Percentiles rank a stretch among this genome's conserved stretches.
phyloP scores from a whole-genome alignment of 2,113 vertebrate species.

The Isurus oxyrinchus region DNA sequence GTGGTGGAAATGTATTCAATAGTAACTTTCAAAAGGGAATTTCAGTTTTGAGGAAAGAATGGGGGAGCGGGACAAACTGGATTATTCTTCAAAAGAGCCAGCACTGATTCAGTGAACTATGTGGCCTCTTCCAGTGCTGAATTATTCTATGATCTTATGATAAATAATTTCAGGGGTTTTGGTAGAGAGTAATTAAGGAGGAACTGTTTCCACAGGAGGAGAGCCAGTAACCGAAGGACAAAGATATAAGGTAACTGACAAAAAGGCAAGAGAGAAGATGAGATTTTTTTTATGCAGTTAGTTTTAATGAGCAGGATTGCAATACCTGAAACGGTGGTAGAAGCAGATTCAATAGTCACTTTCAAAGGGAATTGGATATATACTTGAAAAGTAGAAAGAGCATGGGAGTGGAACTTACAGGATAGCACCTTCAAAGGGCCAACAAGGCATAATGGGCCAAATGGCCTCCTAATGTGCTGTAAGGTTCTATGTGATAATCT shows the following conservation, averaged over 20 bases:
- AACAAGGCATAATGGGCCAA: neutral
- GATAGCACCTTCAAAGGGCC: neutral
- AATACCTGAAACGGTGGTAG: neutral
- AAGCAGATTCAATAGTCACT: neutral
- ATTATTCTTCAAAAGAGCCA: neutral
- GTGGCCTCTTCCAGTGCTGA: neutral
- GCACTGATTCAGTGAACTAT: neutral
- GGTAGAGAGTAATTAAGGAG: neutral
- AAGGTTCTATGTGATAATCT: neutral
- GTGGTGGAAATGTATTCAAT: neutral
- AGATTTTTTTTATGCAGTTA: neutral
- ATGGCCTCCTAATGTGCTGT: neutral
- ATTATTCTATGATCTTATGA: neutral
- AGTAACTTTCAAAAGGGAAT: neutral
- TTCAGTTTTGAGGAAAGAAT: neutral
- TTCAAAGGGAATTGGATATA: neutral
- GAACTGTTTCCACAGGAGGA: neutral
- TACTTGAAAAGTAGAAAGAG: neutral
- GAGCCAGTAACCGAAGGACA: neutral
- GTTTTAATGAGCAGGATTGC: neutral
- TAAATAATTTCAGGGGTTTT: neutral
- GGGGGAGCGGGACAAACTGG: neutral
- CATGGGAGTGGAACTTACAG: neutral
- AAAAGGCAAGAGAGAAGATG: neutral
- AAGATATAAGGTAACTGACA: neutral